Evolutionary conservation across 1,140 invertebrate genomes (phyloP), one percentile per base, ranked within the genome.

Genomic region (Himalopsyche phryganea): DNA sequence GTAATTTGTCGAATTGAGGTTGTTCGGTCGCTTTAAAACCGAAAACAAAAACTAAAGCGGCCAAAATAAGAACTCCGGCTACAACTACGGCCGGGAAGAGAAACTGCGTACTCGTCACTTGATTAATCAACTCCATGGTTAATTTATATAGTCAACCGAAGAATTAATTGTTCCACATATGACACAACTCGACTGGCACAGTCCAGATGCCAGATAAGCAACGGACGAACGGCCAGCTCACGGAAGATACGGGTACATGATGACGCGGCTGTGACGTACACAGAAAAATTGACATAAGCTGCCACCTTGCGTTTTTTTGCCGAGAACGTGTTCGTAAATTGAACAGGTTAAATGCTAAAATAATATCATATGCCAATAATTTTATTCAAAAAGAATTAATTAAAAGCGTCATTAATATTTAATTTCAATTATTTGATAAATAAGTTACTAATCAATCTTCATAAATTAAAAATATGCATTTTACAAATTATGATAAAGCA

Each of bases 21-120:
- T 86, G 84, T 69, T 87, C 83, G 46, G 85, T 81, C 61, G 84
- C 81, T 73, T 85, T 84, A 71, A 89, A 87, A 50, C 86, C 85
- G 69, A 87, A 88, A 50, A 78, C 80, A 75, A 86, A 88, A 63
- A 88, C 83, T 53, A 88, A 73, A 49, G 86, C 74, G 56, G 83
- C 84, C 60, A 77, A 81, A 63, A 86, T 69, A 65, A 87, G 75
- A 63, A 85, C 84, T 69, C 85, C 76, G 55, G 81, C 81, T 52
- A 86, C 84, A 65, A 83, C 84, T 61, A 85, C 76, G 50, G 80
- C 81, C 60, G 85, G 81, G 65, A 82, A 80, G 46, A 84, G 69
- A 66, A 79, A 69, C 67, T 81, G 78, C 66, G 78, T 77, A 66
- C 74, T 76, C 51, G 78, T 73, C 59, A 80, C 71, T 69, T 81